These are phyloP conservation scores for Sycophila sp. DNA, from an alignment of 1,140 invertebrate genomes.

Conservation along the genomic window DNA sequence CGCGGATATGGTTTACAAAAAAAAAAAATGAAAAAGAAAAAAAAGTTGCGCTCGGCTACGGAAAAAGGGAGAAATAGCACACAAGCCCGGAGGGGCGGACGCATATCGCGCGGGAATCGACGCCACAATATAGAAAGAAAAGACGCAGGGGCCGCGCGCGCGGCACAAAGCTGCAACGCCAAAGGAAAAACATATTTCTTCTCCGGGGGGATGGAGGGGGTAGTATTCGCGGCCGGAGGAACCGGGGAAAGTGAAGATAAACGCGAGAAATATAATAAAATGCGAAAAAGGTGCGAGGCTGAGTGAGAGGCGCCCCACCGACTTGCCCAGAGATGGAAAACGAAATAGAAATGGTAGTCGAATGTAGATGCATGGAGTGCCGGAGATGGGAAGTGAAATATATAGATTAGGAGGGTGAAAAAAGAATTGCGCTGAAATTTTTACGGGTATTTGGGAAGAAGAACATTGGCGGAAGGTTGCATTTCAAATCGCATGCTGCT, in stretches of 20 bases:
- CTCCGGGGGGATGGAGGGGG: too few species aligned
- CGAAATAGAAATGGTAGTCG: not conserved
- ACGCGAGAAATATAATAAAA: not conserved
- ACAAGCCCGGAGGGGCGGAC: not conserved
- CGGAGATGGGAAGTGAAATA: not conserved
- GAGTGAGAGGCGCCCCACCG: too few species aligned
- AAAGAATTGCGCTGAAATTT: not conserved
- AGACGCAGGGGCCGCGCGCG: not conserved
- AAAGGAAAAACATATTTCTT: slow-evolving; percentile 16
- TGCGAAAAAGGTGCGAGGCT: not conserved
- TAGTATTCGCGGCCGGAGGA: not conserved
- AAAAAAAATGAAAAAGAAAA: not conserved
- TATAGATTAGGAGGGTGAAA: not conserved
- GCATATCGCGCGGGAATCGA: not conserved
- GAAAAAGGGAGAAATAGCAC: too few species aligned
- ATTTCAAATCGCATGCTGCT: too few species aligned
- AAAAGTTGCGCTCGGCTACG: not conserved
- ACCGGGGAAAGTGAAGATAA: not conserved
- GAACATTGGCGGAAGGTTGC: too few species aligned
- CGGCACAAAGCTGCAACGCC: not conserved
- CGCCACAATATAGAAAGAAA: not conserved
- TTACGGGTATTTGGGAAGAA: not conserved
- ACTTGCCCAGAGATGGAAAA: too few species aligned
- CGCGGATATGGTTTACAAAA: too few species aligned
- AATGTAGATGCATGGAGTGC: not conserved